These are phyloP conservation scores for Andrena chrysosceles DNA, from an alignment of 2,888 invertebrate genomes.

Conservation along the genomic window DNA sequence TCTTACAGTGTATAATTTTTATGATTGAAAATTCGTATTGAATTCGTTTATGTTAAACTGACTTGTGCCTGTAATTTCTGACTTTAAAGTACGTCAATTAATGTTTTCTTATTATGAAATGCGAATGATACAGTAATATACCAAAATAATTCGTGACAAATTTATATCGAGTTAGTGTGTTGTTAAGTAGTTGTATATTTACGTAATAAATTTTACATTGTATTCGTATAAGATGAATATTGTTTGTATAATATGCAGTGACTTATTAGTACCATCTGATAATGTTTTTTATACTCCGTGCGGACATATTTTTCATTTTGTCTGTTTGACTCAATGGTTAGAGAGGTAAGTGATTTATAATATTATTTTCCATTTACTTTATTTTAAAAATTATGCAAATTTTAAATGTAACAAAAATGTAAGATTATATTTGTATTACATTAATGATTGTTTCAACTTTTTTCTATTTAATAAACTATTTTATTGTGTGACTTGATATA, in stretches of 20 bases:
- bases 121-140: neutral
- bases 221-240: conserved; percentile 72
- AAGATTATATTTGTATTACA: too few relatives aligned
- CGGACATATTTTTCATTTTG: conserved; percentile 78
- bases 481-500: too few relatives aligned
- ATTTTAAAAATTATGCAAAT: neutral
- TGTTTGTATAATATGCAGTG: conserved; percentile 77
- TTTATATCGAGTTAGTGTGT: neutral
- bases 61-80: too few relatives aligned
- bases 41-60: too few relatives aligned
- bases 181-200: neutral
- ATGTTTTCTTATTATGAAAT: neutral
- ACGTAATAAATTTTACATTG: neutral
- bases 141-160: neutral
- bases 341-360: conserved; percentile 66
- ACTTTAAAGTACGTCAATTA: too few relatives aligned
- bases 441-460: too few relatives aligned
- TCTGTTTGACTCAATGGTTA: conserved; percentile 76
- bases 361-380: neutral
- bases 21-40: too few relatives aligned
- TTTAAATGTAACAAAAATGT: neutral
- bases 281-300: conserved; percentile 78
- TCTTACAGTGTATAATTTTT: too few relatives aligned
- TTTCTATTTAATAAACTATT: too few relatives aligned
- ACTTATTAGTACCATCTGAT: conserved; percentile 68